phyloP scores from a whole-genome alignment of 2,888 invertebrate genomes.

The Drosophila yooni region DNA sequence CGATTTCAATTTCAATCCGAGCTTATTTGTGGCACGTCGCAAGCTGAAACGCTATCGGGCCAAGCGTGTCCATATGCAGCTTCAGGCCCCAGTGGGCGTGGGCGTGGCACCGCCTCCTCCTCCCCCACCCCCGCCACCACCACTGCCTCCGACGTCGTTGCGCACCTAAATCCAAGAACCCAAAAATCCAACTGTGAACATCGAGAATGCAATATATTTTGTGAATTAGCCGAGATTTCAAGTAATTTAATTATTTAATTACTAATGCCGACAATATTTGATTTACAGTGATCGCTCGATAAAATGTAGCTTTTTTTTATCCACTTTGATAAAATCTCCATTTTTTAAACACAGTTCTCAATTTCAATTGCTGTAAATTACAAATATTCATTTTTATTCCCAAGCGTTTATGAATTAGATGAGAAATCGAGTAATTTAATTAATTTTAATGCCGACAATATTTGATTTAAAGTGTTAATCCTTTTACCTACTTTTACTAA shows the following conservation, averaged over 20 bases:
- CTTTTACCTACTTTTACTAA: neutral
- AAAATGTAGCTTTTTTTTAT: neutral
- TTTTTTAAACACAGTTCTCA: neutral
- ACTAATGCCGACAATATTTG: conserved; percentile 50
- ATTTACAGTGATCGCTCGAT: conserved; percentile 18
- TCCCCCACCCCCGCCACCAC: conserved; percentile 39
- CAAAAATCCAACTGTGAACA: conserved; percentile 56
- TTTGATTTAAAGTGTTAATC: conserved; percentile 24
- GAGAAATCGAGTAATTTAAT: conserved; percentile 13
- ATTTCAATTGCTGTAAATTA: neutral
- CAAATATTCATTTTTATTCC: neutral
- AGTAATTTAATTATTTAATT: conserved; percentile 33
- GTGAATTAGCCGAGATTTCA: conserved; percentile 7
- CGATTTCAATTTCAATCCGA: conserved; percentile 82
- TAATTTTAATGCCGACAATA: conserved; percentile 50
- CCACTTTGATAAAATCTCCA: neutral
- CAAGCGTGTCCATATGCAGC: conserved; percentile 62
- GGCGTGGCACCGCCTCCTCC: conserved; percentile 40
- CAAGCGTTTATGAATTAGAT: neutral
- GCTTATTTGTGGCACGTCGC: conserved; percentile 82
- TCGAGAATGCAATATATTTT: conserved; percentile 72
- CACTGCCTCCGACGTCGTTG: conserved; percentile 40
- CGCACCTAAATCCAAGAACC: conserved; percentile 33
- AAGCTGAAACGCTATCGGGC: conserved; percentile 82
- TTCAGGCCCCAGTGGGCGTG: conserved; percentile 24